Evolutionary conservation across 1,140 invertebrate species (phyloP).

Genomic region (Papilio dardanus): DNA sequence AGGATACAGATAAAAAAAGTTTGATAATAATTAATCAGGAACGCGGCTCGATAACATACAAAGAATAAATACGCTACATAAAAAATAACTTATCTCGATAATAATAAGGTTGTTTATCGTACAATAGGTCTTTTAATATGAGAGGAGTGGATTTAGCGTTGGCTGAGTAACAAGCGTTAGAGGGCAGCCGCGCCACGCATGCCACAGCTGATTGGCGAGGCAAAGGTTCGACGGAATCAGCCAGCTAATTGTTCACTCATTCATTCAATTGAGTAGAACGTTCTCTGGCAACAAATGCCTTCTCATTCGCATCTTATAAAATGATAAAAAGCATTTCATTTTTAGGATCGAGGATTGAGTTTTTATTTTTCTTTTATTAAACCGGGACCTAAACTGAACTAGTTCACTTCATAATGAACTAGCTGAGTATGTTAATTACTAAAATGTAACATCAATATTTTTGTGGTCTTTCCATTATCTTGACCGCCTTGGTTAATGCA

Average conservation of each 20-base stretch:
- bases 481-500: not conserved
- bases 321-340: not conserved
- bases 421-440: not conserved
- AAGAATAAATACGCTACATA: not conserved
- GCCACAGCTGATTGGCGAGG: constrained; percentile 48
- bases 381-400: not conserved
- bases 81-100: constrained; percentile 22
- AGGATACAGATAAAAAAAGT: constrained; percentile 48
- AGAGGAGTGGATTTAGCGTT: constrained; percentile 32
- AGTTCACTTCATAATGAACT: not conserved
- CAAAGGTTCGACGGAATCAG: constrained; percentile 48
- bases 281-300: not conserved
- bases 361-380: no score
- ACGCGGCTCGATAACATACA: constrained; percentile 11
- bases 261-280: not conserved
- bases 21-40: constrained; percentile 45
- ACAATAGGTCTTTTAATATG: not conserved
- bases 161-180: constrained; percentile 19
- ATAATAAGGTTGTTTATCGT: constrained; percentile 35
- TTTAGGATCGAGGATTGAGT: not conserved
- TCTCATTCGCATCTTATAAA: not conserved
- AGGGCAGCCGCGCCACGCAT: constrained; percentile 46
- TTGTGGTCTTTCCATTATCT: not conserved
- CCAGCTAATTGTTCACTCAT: constrained; percentile 23
- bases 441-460: not conserved